Conservation (phyloP, 1,140 invertebrate genomes). For the Portunus trituberculatus region DNA sequence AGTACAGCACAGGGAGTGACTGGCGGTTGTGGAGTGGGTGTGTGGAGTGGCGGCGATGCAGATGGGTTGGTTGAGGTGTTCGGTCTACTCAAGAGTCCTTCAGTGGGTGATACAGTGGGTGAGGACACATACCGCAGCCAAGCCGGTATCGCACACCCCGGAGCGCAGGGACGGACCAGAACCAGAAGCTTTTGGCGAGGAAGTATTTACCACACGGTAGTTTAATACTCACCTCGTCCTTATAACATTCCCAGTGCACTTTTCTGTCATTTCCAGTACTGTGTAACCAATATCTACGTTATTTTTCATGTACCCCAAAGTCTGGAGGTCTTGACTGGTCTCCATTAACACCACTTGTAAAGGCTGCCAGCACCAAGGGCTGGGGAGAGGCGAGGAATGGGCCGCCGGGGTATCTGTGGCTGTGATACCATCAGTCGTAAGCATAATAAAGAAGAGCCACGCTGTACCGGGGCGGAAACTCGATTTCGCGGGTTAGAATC, state of each 20-base stretch:
- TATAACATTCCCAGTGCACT: no score
- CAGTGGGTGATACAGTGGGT: background rate
- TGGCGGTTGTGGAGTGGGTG: background rate
- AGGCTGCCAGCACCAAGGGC: background rate
- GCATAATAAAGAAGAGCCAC: conserved; percentile 6
- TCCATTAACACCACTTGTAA: conserved; percentile 3
- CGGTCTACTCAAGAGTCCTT: background rate
- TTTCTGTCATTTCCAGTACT: no score
- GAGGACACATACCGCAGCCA: background rate
- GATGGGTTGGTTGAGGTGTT: no score
- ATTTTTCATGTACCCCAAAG: background rate
- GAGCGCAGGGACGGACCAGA: background rate
- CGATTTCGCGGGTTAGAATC: conserved; percentile 4
- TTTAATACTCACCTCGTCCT: no score
- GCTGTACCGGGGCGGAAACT: background rate
- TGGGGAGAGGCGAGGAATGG: background rate
- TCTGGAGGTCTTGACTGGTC: background rate
- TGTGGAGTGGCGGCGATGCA: background rate
- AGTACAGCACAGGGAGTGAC: background rate
- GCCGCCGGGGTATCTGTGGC: background rate
- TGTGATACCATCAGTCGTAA: background rate
- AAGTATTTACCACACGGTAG: no score
- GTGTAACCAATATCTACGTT: background rate
- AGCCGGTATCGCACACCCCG: background rate
- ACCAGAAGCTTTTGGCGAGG: no score